Evolutionary conservation across 92 coral and sea anemone species (phyloP).

Genomic region (Palythoa grandis): DNA sequence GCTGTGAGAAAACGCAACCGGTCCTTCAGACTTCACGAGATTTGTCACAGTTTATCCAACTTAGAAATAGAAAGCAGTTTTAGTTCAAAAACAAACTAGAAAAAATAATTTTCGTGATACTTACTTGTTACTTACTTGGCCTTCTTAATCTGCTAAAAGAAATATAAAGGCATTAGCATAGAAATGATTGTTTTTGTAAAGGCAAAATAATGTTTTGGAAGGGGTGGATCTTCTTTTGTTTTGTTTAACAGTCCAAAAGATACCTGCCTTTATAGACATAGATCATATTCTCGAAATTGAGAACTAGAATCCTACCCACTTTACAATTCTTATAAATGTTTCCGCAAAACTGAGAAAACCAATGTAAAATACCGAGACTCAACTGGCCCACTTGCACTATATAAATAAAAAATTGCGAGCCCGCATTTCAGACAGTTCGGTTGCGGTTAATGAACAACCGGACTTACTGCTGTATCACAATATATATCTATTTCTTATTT

Average conservation of each 20-base stretch:
- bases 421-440: no score
- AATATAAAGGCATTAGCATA: slow-evolving; percentile 20
- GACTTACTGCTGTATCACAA: neutral
- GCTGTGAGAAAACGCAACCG: neutral
- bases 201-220: slow-evolving; percentile 8
- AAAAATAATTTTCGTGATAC: neutral
- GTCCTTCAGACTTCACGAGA: neutral
- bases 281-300: neutral
- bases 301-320: neutral
- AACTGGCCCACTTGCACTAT: no score
- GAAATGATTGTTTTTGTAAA: slow-evolving; percentile 4
- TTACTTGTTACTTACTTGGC: slow-evolving; percentile 7
- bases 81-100: neutral
- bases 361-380: neutral
- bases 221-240: slow-evolving; percentile 20
- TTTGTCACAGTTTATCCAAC: neutral
- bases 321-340: no score
- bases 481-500: neutral
- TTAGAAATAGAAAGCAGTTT: neutral
- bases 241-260: neutral
- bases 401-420: no score
- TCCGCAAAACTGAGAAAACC: no score
- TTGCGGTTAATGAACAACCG: neutral
- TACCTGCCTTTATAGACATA: neutral
- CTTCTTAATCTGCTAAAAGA: slow-evolving; percentile 33